Evolutionary conservation across 2,888 invertebrate species (phyloP).

Genomic region (Leistus spinibarbis): DNA sequence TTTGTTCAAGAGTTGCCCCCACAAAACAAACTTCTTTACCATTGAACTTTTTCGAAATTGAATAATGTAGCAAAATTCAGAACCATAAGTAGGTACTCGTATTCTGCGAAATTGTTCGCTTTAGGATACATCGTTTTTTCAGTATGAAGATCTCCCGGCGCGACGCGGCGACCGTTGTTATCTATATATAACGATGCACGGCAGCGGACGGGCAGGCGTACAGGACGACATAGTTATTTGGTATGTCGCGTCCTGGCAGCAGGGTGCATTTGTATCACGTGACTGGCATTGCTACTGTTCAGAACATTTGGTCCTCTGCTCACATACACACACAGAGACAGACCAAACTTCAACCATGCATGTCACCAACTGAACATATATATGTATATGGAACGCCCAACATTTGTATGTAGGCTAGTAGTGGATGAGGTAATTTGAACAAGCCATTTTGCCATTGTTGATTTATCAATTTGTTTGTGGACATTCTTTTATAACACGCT

Average conservation of each 20-base stretch:
- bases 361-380: neutral
- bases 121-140: too few relatives aligned
- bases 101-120: neutral
- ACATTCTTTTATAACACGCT: neutral
- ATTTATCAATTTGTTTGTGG: neutral
- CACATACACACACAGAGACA: neutral
- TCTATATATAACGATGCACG: neutral
- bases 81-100: neutral
- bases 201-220: neutral
- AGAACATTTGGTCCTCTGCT: neutral
- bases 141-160: too few relatives aligned
- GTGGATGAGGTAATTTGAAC: neutral
- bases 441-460: neutral
- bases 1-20: too few relatives aligned
- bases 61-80: neutral
- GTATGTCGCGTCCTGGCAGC: neutral
- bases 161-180: neutral
- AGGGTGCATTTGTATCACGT: slow-evolving; percentile 14
- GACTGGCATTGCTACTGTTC: neutral
- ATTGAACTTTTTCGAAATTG: neutral
- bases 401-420: neutral
- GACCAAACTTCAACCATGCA: neutral
- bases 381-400: neutral
- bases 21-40: neutral
- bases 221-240: slow-evolving; percentile 5